Evolutionary conservation across 2,888 invertebrate genomes (phyloP).

Genomic region (Latheticus oryzae): DNA sequence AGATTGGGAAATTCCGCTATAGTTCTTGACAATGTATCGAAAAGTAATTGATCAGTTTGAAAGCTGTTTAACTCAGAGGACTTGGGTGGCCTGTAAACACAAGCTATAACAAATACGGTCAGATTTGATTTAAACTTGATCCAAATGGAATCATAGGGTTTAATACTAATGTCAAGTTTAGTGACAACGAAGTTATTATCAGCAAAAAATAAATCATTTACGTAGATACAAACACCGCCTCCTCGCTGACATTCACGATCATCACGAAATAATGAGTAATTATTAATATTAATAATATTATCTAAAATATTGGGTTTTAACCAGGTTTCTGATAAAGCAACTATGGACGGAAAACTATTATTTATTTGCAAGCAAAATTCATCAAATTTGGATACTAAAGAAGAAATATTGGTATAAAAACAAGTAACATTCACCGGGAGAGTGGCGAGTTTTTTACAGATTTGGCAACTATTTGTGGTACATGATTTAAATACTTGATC

Average conservation of each 20-base stretch:
- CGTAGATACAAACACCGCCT: constrained; percentile 1
- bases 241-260: neutral
- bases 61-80: too few species aligned
- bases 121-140: too few species aligned
- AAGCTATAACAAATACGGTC: too few species aligned
- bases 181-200: too few species aligned
- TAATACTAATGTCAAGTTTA: too few species aligned
- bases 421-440: neutral
- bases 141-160: too few species aligned
- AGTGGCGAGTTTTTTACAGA: neutral
- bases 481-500: neutral
- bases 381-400: neutral
- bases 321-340: neutral
- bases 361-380: neutral
- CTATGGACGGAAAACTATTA: neutral
- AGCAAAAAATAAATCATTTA: too few species aligned
- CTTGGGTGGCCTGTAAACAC: too few species aligned
- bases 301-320: neutral
- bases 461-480: neutral
- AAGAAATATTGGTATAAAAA: neutral
- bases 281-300: neutral
- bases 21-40: too few species aligned
- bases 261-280: neutral
- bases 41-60: too few species aligned
- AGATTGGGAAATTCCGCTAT: too few species aligned